A percentile compares a stretch with the other conserved stretches of the same genome.
These are phyloP conservation scores for Aphaenogaster rudis DNA, from an alignment of 1,140 invertebrate species.

Conservation along the genomic window DNA sequence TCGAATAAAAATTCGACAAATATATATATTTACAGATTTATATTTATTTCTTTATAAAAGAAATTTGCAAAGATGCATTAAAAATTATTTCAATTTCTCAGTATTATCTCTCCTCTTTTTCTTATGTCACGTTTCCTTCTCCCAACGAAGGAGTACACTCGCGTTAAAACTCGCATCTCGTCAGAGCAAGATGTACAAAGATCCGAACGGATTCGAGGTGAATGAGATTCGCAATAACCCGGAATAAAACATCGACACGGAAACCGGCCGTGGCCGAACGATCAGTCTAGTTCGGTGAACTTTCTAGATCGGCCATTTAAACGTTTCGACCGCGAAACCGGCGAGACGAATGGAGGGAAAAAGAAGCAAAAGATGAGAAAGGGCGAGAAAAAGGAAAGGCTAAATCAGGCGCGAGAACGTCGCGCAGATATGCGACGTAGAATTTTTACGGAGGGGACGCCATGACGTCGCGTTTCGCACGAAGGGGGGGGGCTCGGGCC, in stretches of 20 bases:
- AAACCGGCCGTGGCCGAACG: neutral
- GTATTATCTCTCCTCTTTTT: neutral
- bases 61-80: neutral
- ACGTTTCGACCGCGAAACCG: neutral
- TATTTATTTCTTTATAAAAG: no score
- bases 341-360: conserved; percentile 1
- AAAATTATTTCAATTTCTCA: neutral
- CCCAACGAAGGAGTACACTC: neutral
- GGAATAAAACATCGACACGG: neutral
- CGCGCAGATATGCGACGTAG: neutral
- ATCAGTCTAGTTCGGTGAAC: neutral
- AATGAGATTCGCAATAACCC: neutral
- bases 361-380: neutral
- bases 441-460: neutral
- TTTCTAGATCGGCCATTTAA: conserved; percentile 70
- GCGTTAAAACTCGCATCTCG: neutral
- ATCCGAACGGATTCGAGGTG: neutral
- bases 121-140: neutral
- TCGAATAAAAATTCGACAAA: no score
- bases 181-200: neutral
- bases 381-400: neutral
- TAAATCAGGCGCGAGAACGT: neutral
- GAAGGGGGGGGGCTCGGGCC: neutral
- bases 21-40: no score
- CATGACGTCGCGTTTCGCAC: neutral